Conservation (phyloP, 2,888 invertebrate genomes). For the Trissolcus brochymenae region DNA sequence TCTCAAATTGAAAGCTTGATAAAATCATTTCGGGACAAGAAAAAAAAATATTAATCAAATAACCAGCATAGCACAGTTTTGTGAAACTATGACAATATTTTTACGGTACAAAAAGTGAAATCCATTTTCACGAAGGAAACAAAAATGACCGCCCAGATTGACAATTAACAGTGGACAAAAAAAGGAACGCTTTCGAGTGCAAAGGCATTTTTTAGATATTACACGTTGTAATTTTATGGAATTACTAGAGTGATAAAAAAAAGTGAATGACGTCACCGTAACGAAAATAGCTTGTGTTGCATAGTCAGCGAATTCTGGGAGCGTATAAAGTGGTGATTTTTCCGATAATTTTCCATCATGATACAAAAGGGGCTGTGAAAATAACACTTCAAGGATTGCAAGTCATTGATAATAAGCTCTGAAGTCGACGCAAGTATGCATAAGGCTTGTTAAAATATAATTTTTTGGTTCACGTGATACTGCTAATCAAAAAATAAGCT, state of each 20-base stretch:
- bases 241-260: conserved; percentile 40
- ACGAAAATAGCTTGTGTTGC: conserved; percentile 49
- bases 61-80: no score
- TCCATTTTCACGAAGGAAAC: no score
- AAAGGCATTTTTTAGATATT: conserved; percentile 18
- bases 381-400: conserved; percentile 49
- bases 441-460: conserved; percentile 14
- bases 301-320: conserved; percentile 52
- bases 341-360: conserved; percentile 55
- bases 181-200: background rate
- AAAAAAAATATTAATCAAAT: no score
- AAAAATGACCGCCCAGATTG: no score
- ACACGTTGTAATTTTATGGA: conserved; percentile 41
- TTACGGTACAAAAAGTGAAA: no score
- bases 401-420: conserved; percentile 47
- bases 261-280: conserved; percentile 53
- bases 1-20: no score
- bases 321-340: conserved; percentile 53
- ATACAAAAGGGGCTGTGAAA: conserved; percentile 45
- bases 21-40: no score
- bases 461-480: conserved; percentile 8
- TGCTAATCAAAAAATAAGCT: conserved; percentile 1
- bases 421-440: conserved; percentile 23
- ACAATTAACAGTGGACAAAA: no score
- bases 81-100: no score